Base-by-base conservation (phyloP, 2,797 vertebrate genomes). In the Tokudaia tokunoshimensis region DNA sequence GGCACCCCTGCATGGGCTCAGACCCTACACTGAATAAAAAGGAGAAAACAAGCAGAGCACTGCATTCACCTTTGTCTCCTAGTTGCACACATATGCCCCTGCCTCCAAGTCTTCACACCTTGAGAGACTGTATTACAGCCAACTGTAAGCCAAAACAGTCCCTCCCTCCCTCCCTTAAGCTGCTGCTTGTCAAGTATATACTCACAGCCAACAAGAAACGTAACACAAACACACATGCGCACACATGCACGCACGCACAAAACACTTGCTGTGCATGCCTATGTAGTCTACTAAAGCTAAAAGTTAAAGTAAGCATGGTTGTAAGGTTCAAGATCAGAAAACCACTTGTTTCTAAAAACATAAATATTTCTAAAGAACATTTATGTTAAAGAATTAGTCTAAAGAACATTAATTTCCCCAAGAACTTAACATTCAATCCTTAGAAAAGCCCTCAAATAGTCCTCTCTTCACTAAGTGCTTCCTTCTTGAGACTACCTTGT, bases 401-500 rank as follows among this genome's bases (percentile, higher is more conserved):
- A 41, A 41, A 41, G 41, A 41, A 41, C 41, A 41, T 41, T 41
- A 41, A 41, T 41, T 41, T 59, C 52, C n/a, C 26, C 72, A 72
- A 61, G 29, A 82, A 12, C 37, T 74, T n/a, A 72, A n/a, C 63
- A n/a, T 74, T 61, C 34, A 26, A 47, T 19, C 12, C 65, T 37
- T 22, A 87, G 34, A 55, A 57, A 37, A 88, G 9, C 67, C 67
- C 57, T 41, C 50, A 74, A 29, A 41, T 34, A 34, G 2, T 52
- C 20, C 63, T 94, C 37, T 72, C 80, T 72, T 82, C 82, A 88
- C 19, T 95, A 95, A 75, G 84, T 31, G 72, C 3, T 70, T 29
- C 61, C 83, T 94, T 92, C 81, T n/a, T 95, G 72, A 93, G 3
- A 83, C 24, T 11, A 94, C 70, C 29, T 87, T 93, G 24, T 63